Evolutionary conservation across 1,140 invertebrate genomes (phyloP), one percentile per base, ranked within the genome.

Genomic region (Drosophila bipectinata): DNA sequence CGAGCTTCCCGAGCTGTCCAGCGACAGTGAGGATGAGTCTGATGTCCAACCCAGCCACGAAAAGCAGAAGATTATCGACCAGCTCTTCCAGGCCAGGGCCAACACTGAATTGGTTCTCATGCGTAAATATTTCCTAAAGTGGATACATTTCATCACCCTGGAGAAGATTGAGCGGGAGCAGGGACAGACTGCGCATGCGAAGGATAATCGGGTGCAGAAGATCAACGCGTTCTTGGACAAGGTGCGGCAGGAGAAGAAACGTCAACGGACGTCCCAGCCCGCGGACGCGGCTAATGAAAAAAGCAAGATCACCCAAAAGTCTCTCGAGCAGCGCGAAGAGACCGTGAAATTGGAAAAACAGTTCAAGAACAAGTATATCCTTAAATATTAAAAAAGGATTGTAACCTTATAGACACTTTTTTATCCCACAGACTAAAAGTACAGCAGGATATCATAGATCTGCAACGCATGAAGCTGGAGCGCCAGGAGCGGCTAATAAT

Each of bases 401-500:
- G 4, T 4, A 12, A 37, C 12, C 21, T 21, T 37, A 12, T 37
- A 59, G n/a, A 24, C 0, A 24, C 0, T 1, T 14, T 37, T 28
- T 21, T 24, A 5, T 15, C 55, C 64, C 71, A 59, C 55, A 94
- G 94, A 71, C 93, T 94, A 18, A 94, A 93, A 79, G 92, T 94
- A 12, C 94, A 95, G 87, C 94, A 94, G 83, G 92, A 93, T 61
- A 94, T 95, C 39, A 95, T 95, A 44, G 93, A 94, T 32, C 67
- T 93, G 8, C 94, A 95, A 80, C 94, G 94, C 77, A 90, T 92
- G 5, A 94, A 94, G 90, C 79, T 95, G 59, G 93, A 95, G 68
- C 93, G 94, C 55, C 94, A 95, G 90, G 93, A 94, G 54, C 93
- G 93, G 76, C 59, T 94, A 1, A 95, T 95, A 55, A 93, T 94